These are phyloP conservation scores for Xenopus borealis DNA, from an alignment of 2,113 vertebrate species.

Conservation along the genomic window DNA sequence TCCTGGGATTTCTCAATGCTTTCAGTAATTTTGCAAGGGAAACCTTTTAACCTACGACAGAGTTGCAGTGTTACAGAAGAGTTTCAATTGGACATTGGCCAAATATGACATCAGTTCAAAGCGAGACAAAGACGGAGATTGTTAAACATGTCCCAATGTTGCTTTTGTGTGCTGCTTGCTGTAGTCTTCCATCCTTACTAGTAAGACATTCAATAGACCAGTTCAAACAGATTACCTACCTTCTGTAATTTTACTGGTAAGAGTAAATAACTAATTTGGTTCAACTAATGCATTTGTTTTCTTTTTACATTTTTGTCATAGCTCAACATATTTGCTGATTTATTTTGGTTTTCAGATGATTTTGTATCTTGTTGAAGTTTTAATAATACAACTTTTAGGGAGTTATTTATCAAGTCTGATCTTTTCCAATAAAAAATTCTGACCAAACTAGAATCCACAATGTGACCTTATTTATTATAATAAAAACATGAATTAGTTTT, in stretches of 20 bases:
- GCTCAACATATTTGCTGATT: too few species aligned
- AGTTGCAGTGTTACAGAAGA: conserved; percentile 38
- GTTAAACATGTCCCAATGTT: conserved; percentile 39
- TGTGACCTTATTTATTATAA: too few species aligned
- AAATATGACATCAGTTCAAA: conserved; percentile 43
- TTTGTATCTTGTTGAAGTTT: too few species aligned
- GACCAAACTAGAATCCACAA: too few species aligned
- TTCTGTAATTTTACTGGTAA: too few species aligned
- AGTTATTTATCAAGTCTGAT: too few species aligned
- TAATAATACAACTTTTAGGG: too few species aligned
- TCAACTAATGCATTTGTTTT: too few species aligned
- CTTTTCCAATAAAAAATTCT: too few species aligned
- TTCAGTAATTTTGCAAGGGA: conserved; percentile 22
- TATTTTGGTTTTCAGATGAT: too few species aligned
- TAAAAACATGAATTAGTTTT: too few species aligned
- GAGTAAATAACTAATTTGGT: conserved; percentile 1
- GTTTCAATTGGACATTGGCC: conserved; percentile 38
- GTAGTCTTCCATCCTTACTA: conserved; percentile 38
- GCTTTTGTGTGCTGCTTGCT: conserved; percentile 24
- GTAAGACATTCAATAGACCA: conserved; percentile 36
- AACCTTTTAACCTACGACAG: conserved; percentile 45
- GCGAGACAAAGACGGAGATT: conserved; percentile 36
- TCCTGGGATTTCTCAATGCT: conserved; percentile 24
- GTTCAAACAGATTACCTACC: conserved; percentile 18
- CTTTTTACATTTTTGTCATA: too few species aligned